Evolutionary conservation across 2,797 vertebrate species (phyloP).

Genomic region (Serranus cabrilla): DNA sequence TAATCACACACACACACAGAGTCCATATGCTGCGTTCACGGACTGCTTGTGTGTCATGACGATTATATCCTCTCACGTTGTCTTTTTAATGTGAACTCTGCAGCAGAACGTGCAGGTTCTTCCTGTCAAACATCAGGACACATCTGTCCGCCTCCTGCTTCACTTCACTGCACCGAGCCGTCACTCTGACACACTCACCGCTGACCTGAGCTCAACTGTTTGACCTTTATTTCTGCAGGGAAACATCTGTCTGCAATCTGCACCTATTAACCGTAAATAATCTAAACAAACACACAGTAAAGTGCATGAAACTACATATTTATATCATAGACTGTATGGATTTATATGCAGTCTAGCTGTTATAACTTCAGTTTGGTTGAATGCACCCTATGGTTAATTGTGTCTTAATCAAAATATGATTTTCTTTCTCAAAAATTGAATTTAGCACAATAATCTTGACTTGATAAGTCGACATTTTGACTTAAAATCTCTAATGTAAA

Average conservation of each 20-base stretch:
- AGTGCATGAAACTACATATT: not conserved
- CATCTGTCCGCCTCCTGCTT: constrained; percentile 37
- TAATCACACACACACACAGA: constrained; percentile 39
- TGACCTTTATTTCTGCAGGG: constrained; percentile 10
- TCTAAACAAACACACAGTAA: not conserved
- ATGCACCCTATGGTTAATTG: too few species aligned
- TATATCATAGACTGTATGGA: too few species aligned
- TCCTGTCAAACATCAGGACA: constrained; percentile 28
- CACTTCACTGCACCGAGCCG: not conserved
- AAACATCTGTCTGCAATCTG: constrained; percentile 26
- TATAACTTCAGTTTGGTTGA: not conserved
- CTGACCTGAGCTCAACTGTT: constrained; percentile 19
- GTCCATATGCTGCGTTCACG: constrained; percentile 32
- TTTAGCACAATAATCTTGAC: too few species aligned
- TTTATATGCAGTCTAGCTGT: not conserved
- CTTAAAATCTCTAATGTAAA: too few species aligned
- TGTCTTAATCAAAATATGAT: too few species aligned
- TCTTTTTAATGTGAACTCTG: too few species aligned
- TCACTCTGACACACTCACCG: constrained; percentile 7
- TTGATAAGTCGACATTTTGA: too few species aligned
- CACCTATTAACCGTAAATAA: constrained; percentile 2
- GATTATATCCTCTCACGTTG: constrained; percentile 13
- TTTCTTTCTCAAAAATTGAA: too few species aligned
- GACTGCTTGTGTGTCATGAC: constrained; percentile 2
- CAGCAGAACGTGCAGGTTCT: not conserved